A percentile compares a stretch with the other conserved stretches of the same genome.
phyloP scores from a whole-genome alignment of 1,140 invertebrate species.

The Panagrolaimus sp. region DNA sequence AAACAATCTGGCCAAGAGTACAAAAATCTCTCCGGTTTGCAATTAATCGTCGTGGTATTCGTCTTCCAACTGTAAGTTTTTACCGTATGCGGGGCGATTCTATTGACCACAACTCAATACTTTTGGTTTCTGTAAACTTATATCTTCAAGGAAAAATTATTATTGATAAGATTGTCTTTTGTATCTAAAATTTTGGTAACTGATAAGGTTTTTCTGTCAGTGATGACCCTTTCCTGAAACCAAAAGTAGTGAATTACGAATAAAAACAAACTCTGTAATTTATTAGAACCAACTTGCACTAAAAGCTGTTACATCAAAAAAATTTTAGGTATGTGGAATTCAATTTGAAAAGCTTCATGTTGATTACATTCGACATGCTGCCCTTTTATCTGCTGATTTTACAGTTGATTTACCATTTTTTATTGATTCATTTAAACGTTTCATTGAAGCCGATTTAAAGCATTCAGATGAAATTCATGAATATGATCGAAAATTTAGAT shows the following conservation, averaged over 20 bases:
- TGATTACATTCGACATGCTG: constrained; percentile 40
- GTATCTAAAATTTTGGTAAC: no score
- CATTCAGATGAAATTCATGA: background rate
- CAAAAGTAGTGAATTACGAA: no score
- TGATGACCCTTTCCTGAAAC: no score
- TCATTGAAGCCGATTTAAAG: constrained; percentile 22
- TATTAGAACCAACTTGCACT: no score
- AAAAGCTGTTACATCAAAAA: no score
- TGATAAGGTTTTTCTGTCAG: no score
- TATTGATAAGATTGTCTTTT: no score
- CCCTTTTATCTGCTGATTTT: constrained; percentile 38
- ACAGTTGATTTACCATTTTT: constrained; percentile 41
- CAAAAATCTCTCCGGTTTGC: constrained; percentile 41
- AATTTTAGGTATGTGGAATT: constrained; percentile 36
- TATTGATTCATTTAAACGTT: constrained; percentile 42
- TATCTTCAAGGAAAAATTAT: no score
- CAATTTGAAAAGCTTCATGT: constrained; percentile 39
- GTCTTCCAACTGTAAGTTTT: constrained; percentile 43
- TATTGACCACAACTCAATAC: no score
- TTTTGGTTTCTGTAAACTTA: no score
- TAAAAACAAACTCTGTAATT: no score
- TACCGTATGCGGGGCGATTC: no score
- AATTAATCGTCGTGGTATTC: constrained; percentile 41
- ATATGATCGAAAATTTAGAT: background rate
- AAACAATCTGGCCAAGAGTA: constrained; percentile 49